Evolutionary conservation across 2,797 vertebrate species (phyloP).

Genomic region (Lacerta bilineata): DNA sequence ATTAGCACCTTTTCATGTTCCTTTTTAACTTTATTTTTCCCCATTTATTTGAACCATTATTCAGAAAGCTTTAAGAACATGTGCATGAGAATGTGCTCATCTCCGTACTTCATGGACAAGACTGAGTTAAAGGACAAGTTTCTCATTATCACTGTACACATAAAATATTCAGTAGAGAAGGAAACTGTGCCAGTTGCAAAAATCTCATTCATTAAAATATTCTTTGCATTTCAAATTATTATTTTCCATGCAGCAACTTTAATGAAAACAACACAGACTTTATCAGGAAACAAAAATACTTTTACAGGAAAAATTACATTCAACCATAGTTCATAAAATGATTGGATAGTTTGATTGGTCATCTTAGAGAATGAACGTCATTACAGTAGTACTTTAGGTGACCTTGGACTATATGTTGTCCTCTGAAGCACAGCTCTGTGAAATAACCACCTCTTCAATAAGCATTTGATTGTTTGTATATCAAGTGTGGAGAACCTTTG

Average conservation of each 20-base stretch:
- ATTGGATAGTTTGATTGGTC: not conserved
- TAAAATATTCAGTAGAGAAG: slow-evolving; percentile 43
- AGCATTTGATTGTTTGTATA: not conserved
- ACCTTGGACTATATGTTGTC: not conserved
- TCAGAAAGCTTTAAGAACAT: slow-evolving; percentile 73
- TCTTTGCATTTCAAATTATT: slow-evolving; percentile 55
- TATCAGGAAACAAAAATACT: slow-evolving; percentile 2
- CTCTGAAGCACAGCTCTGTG: not conserved
- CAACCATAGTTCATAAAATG: slow-evolving; percentile 2
- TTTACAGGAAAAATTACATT: slow-evolving; percentile 5
- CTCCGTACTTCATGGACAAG: slow-evolving; percentile 53
- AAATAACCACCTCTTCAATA: not conserved
- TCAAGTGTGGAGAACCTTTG: too few species aligned
- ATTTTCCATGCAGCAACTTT: not conserved
- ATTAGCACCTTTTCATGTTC: slow-evolving; percentile 75
- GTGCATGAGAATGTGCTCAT: slow-evolving; percentile 76
- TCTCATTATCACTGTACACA: slow-evolving; percentile 39
- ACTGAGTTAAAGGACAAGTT: slow-evolving; percentile 58
- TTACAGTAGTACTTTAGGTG: not conserved
- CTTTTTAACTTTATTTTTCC: slow-evolving; percentile 70
- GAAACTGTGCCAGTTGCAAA: slow-evolving; percentile 51
- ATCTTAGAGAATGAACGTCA: not conserved
- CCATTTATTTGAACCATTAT: slow-evolving; percentile 77
- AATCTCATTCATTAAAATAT: slow-evolving; percentile 54
- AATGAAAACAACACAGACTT: slow-evolving; percentile 1